Percentiles rank a stretch among this genome's conserved stretches.
phyloP scores from a whole-genome alignment of 2,113 vertebrate genomes.

The Acanthisitta chloris region DNA sequence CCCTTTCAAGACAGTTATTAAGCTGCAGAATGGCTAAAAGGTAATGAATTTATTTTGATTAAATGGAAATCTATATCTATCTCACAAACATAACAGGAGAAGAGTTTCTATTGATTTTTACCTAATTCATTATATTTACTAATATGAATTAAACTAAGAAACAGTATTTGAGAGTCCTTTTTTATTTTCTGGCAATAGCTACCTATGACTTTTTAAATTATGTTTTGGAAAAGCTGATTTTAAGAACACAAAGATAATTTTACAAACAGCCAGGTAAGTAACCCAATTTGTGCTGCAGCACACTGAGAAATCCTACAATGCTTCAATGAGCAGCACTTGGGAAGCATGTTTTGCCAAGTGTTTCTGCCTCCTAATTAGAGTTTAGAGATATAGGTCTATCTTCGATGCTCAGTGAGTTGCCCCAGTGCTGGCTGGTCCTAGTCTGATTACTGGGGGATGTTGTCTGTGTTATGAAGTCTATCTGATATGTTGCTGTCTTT shows the following conservation, averaged over 20 bases:
- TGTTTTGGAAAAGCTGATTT: background rate
- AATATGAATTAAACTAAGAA: background rate
- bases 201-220: background rate
- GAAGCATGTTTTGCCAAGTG: background rate
- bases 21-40: background rate
- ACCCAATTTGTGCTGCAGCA: background rate
- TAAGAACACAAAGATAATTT: background rate
- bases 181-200: background rate
- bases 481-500: background rate
- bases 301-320: background rate
- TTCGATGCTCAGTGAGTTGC: background rate
- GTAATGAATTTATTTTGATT: conserved; percentile 28
- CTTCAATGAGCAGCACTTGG: background rate
- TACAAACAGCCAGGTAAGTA: background rate
- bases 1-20: background rate
- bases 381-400: background rate
- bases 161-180: background rate
- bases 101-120: conserved; percentile 5
- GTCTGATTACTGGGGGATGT: background rate
- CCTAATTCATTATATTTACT: background rate
- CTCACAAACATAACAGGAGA: background rate
- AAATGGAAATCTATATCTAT: conserved; percentile 4
- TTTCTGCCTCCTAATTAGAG: background rate
- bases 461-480: background rate
- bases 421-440: background rate